Percentiles rank a stretch among this genome's conserved stretches.
phyloP scores from a whole-genome alignment of 2,113 vertebrate genomes.

The Emydura subglobosa region DNA sequence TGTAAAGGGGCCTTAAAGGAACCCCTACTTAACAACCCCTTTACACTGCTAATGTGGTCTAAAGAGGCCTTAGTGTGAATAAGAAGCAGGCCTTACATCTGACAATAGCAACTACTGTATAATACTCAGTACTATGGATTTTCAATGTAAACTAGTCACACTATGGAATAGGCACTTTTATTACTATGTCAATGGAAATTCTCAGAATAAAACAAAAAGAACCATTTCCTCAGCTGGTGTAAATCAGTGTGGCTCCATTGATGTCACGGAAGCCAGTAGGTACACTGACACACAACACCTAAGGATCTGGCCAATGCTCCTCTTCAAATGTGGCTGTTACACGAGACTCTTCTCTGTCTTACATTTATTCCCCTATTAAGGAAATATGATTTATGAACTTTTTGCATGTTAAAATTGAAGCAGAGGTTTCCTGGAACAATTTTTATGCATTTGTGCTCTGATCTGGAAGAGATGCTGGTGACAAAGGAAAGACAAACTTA shows the following conservation, averaged over 20 bases:
- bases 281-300: not conserved
- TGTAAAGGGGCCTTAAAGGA: not conserved
- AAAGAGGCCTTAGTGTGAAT: not conserved
- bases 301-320: not conserved
- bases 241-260: constrained; percentile 29
- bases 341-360: constrained; percentile 1
- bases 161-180: not conserved
- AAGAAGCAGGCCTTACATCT: not conserved
- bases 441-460: constrained; percentile 17
- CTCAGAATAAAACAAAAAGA: not conserved
- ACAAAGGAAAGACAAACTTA: not conserved
- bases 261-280: not conserved
- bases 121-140: constrained; percentile 27
- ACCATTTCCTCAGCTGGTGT: not conserved
- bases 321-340: not conserved
- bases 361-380: not conserved
- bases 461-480: not conserved
- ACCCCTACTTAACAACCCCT: not conserved
- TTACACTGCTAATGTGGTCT: not conserved
- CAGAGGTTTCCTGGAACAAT: not conserved
- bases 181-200: constrained; percentile 26
- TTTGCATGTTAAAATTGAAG: not conserved
- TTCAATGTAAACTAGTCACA: constrained; percentile 16
- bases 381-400: not conserved
- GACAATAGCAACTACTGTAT: not conserved